These are phyloP conservation scores for Chloroceryle inda DNA, from an alignment of 2,797 vertebrate genomes.

Conservation along the genomic window DNA sequence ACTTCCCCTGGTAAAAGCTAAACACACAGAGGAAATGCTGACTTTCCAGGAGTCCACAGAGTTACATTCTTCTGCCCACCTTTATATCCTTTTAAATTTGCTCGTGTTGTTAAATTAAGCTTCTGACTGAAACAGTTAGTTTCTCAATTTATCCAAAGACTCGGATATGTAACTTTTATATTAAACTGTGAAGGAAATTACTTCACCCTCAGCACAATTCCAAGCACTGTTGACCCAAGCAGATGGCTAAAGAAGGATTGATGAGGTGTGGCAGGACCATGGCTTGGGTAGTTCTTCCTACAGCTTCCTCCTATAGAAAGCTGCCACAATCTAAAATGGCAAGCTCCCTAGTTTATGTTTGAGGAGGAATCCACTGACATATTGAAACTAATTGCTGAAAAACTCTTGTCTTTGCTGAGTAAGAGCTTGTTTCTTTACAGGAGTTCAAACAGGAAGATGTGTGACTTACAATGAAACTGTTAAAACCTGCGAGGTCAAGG, in stretches of 20 bases:
- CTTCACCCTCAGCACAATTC: conserved; percentile 43
- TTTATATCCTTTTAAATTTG: background rate
- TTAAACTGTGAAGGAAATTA: conserved; percentile 50
- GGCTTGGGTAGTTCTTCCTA: conserved; percentile 23
- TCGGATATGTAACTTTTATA: background rate
- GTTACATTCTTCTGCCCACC: background rate
- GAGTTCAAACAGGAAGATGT: conserved; percentile 86
- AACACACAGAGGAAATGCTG: background rate
- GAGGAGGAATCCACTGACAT: background rate
- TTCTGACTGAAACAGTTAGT: background rate
- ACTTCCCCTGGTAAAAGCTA: background rate
- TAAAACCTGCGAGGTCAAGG: conserved; percentile 86
- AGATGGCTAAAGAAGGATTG: background rate
- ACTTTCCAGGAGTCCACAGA: background rate
- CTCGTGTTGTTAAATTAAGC: background rate
- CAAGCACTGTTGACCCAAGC: conserved; percentile 1
- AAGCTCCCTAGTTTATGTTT: background rate
- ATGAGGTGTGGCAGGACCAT: conserved; percentile 4
- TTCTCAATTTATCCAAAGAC: background rate
- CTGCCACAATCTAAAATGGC: conserved; percentile 29
- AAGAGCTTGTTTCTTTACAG: conserved; percentile 64
- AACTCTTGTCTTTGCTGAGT: background rate
- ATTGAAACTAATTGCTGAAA: background rate
- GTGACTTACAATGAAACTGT: conserved; percentile 73
- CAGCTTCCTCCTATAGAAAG: conserved; percentile 54